These are phyloP conservation scores for Galeruca laticollis DNA, from an alignment of 2,888 invertebrate genomes.

Conservation along the genomic window DNA sequence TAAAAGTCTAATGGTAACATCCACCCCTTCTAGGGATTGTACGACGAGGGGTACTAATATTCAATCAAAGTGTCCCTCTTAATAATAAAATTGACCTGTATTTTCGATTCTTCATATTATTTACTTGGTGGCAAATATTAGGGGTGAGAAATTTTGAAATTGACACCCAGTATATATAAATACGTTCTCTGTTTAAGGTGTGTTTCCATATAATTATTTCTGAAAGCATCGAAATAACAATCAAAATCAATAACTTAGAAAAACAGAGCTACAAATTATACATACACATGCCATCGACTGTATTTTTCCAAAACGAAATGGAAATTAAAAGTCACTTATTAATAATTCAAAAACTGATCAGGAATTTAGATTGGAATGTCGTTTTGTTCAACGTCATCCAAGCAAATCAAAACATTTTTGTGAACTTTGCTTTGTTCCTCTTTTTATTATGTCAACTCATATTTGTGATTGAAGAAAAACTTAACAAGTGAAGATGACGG, in stretches of 20 bases:
- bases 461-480: slow-evolving; percentile 16
- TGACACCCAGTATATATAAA: not conserved
- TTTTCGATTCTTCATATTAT: no score
- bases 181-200: slow-evolving; percentile 23
- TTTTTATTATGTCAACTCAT: slow-evolving; percentile 29
- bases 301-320: slow-evolving; percentile 40
- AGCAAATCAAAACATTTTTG: slow-evolving; percentile 11
- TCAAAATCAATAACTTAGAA: slow-evolving; percentile 17
- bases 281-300: slow-evolving; percentile 40
- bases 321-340: slow-evolving; percentile 35
- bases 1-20: no score
- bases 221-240: slow-evolving; percentile 15
- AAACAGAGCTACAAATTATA: slow-evolving; percentile 36
- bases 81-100: no score
- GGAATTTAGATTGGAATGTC: slow-evolving; percentile 26
- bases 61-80: not conserved
- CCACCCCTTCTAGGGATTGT: no score
- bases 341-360: slow-evolving; percentile 32
- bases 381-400: slow-evolving; percentile 16
- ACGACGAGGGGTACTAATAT: no score
- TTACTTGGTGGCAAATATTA: no score
- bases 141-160: no score
- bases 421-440: slow-evolving; percentile 22
- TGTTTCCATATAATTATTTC: slow-evolving; percentile 21
- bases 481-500: not conserved